Base-by-base conservation (phyloP, 2,113 vertebrate genomes). In the Perca fluviatilis region DNA sequence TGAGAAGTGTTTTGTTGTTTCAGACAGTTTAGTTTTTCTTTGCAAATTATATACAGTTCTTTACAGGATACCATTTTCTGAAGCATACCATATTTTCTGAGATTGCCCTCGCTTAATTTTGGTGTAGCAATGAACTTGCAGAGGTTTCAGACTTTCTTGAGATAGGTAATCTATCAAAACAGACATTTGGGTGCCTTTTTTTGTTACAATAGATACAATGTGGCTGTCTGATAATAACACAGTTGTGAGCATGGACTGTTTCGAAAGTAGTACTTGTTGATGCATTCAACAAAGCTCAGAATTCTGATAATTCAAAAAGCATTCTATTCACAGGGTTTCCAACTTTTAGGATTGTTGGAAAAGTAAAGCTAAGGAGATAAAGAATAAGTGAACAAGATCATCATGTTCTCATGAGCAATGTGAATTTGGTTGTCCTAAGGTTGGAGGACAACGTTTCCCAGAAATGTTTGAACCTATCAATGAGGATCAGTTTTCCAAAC, bases 201-300 rank as follows among this genome's bases (percentile, higher is more conserved):
- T 25, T 27, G 49, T 33, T 25, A 30, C 36, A 69, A 47, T 63
- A 8, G 66, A 50, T 50, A 57, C 30, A 8, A 58, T 64, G 15
- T 84, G 43, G 36, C 9, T 47, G 25, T 51, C 51, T 43, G 57
- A 81, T 70, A 56, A 81, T 70, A 56, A 49, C 40, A 67, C 27
- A 49, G 33, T 50, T 58, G 33, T 2, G 7, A 68, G 30, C 36
- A 65, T 6, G 6, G 25, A 43, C 13, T 46, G n/a, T 75, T 69
- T 47, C 54, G 30, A 54, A 46, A 30, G 6, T 23, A 60, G 18
- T 54, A 9, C 19, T 67, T 30, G 19, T 61, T 63, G 47, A 12
- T 60, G 30, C 11, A 30, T 73, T 81, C 11, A 76, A 18, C 25
- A 13, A 61, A 66, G 13, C 19, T 76, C 46, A 64, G 53, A 60